phyloP scores from a whole-genome alignment of 2,888 invertebrate genomes.

The Philereme transversata region DNA sequence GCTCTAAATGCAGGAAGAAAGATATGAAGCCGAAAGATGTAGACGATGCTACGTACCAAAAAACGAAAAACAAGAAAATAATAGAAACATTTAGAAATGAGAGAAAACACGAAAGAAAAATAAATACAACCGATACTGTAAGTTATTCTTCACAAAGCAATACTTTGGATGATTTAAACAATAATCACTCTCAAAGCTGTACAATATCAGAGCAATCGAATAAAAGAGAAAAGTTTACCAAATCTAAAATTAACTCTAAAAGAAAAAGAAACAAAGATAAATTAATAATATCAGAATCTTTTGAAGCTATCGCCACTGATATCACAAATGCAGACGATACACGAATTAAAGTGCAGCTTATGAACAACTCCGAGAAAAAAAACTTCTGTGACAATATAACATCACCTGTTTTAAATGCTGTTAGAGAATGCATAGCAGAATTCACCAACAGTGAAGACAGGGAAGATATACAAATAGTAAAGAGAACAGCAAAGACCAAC shows the following conservation, averaged over 20 bases:
- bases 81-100: slow-evolving; percentile 51
- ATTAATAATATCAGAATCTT: slow-evolving; percentile 60
- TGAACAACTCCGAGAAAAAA: slow-evolving; percentile 68
- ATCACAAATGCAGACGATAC: slow-evolving; percentile 48
- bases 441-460: slow-evolving; percentile 46
- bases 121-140: slow-evolving; percentile 52
- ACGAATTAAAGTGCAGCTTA: slow-evolving; percentile 71
- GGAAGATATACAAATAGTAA: slow-evolving; percentile 50
- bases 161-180: slow-evolving; percentile 67
- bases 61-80: slow-evolving; percentile 48
- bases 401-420: slow-evolving; percentile 61
- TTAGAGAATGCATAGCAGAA: slow-evolving; percentile 62
- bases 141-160: slow-evolving; percentile 60
- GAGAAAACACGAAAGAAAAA: slow-evolving; percentile 47
- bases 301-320: slow-evolving; percentile 68
- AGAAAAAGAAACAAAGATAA: slow-evolving; percentile 44
- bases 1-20: slow-evolving; percentile 52
- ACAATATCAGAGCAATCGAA: slow-evolving; percentile 67
- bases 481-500: slow-evolving; percentile 53
- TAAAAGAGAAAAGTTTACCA: slow-evolving; percentile 48
- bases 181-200: slow-evolving; percentile 64
- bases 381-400: slow-evolving; percentile 63
- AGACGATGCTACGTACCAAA: slow-evolving; percentile 25
- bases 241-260: slow-evolving; percentile 45
- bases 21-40: slow-evolving; percentile 36